Evolutionary conservation across 2,888 invertebrate species (phyloP).

Genomic region (Andrena flavipes): DNA sequence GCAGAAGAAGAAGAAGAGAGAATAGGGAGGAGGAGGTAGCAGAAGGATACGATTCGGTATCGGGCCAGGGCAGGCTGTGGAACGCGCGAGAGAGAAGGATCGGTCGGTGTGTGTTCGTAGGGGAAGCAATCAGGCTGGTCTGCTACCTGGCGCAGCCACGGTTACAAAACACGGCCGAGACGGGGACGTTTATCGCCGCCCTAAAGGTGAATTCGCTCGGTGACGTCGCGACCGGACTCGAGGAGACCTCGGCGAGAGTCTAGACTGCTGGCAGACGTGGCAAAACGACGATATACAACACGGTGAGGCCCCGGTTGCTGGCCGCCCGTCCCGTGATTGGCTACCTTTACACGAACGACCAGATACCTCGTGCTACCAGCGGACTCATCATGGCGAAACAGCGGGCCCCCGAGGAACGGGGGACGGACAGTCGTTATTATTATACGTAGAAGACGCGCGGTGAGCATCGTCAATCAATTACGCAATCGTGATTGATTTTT

Average conservation of each 20-base stretch:
- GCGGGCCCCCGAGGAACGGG: not conserved
- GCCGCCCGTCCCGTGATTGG: slow-evolving; percentile 60
- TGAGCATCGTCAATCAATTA: slow-evolving; percentile 26
- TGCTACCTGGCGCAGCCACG: slow-evolving; percentile 56
- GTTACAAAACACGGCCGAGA: slow-evolving; percentile 64
- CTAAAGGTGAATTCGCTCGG: slow-evolving; percentile 76
- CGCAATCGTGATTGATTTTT: slow-evolving; percentile 22
- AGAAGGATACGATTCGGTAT: slow-evolving; percentile 40
- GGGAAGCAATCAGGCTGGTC: slow-evolving; percentile 47
- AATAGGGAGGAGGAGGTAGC: not conserved
- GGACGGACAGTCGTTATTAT: slow-evolving; percentile 37
- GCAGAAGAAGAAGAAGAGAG: not conserved
- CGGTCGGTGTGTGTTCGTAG: slow-evolving; percentile 28
- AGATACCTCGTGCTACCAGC: slow-evolving; percentile 48
- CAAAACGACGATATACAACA: slow-evolving; percentile 78
- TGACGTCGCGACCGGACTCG: slow-evolving; percentile 75
- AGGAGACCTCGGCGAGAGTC: slow-evolving; percentile 73
- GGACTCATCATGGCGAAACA: slow-evolving; percentile 44
- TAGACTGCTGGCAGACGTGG: slow-evolving; percentile 82
- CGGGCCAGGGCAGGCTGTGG: slow-evolving; percentile 39
- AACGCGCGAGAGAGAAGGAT: slow-evolving; percentile 25
- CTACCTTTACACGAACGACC: slow-evolving; percentile 57
- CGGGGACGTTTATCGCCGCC: slow-evolving; percentile 73
- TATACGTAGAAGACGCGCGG: slow-evolving; percentile 13
- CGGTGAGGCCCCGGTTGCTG: slow-evolving; percentile 56